phyloP scores from a whole-genome alignment of 2,888 invertebrate genomes.

The Eupithecia subumbrata region DNA sequence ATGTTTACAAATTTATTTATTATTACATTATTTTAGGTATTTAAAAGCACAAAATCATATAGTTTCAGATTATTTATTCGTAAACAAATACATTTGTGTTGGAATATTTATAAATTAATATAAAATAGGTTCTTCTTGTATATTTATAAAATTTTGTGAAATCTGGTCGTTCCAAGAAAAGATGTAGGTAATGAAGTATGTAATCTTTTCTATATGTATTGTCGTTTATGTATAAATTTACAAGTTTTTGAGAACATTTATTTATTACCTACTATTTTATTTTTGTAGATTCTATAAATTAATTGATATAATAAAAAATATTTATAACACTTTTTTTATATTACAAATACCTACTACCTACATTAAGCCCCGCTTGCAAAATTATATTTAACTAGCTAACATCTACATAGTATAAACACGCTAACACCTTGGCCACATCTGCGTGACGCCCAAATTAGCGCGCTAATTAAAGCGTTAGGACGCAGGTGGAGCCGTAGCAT shows the following conservation, averaged over 20 bases:
- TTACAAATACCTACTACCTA: not conserved
- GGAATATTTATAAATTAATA: not conserved
- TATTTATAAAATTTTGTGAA: not conserved
- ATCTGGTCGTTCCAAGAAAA: not conserved
- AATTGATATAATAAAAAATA: slow-evolving; percentile 49
- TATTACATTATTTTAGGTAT: not conserved
- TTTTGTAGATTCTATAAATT: slow-evolving; percentile 19
- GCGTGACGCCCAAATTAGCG: too few relatives aligned
- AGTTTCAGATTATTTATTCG: not conserved
- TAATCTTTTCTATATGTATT: not conserved
- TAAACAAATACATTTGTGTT: not conserved
- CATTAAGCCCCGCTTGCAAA: not conserved
- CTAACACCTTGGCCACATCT: too few relatives aligned
- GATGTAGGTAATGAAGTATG: not conserved
- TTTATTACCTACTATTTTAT: slow-evolving; percentile 34
- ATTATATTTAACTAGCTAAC: not conserved
- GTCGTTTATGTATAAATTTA: slow-evolving; percentile 16
- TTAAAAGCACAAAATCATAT: not conserved
- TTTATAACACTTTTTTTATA: not conserved
- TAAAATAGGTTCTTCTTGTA: not conserved
- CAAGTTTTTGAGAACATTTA: slow-evolving; percentile 51
- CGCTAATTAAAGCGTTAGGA: too few relatives aligned
- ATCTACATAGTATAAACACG: too few relatives aligned
- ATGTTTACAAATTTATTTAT: not conserved
- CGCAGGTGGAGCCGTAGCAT: too few relatives aligned